Percentiles rank a stretch among this genome's conserved stretches.
Conservation (phyloP, 2,888 invertebrate species). For the Salpingus planirostris region DNA sequence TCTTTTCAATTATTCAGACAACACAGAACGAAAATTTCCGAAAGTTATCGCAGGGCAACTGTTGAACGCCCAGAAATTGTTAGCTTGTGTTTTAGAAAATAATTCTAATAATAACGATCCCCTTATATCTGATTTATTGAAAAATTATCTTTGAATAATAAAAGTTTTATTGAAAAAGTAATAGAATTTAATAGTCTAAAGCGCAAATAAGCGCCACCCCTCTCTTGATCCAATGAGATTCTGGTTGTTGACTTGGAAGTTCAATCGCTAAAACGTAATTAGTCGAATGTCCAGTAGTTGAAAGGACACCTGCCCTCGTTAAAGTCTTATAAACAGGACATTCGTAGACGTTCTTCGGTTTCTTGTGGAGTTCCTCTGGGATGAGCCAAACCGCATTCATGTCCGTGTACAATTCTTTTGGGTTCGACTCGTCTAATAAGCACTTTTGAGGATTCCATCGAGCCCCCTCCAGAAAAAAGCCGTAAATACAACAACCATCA, state of each 20-base stretch:
- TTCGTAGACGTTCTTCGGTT: conserved; percentile 45
- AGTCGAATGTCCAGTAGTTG: conserved; percentile 61
- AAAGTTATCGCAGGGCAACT: conserved; percentile 64
- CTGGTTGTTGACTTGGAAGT: conserved; percentile 47
- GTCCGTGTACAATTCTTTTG: conserved; percentile 64
- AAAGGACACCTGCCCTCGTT: conserved; percentile 52
- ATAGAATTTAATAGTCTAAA: conserved; percentile 41
- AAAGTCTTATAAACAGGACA: conserved; percentile 61
- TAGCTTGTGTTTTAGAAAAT: conserved; percentile 65
- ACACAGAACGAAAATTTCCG: conserved; percentile 53
- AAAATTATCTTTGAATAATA: conserved; percentile 10
- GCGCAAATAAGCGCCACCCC: conserved; percentile 53
- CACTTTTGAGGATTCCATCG: conserved; percentile 56
- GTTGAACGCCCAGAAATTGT: conserved; percentile 62
- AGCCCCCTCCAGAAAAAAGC: conserved; percentile 69
- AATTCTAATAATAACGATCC: conserved; percentile 36
- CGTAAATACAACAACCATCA: conserved; percentile 58
- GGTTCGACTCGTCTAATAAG: conserved; percentile 50
- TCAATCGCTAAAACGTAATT: conserved; percentile 57
- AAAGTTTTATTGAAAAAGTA: conserved; percentile 2
- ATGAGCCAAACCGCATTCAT: conserved; percentile 63
- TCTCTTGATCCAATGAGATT: conserved; percentile 54
- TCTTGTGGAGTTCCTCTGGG: conserved; percentile 54
- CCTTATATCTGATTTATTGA: conserved; percentile 16
- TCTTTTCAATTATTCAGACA: conserved; percentile 56